phyloP scores from a whole-genome alignment of 2,113 vertebrate genomes.

The Myiagra hebetior region DNA sequence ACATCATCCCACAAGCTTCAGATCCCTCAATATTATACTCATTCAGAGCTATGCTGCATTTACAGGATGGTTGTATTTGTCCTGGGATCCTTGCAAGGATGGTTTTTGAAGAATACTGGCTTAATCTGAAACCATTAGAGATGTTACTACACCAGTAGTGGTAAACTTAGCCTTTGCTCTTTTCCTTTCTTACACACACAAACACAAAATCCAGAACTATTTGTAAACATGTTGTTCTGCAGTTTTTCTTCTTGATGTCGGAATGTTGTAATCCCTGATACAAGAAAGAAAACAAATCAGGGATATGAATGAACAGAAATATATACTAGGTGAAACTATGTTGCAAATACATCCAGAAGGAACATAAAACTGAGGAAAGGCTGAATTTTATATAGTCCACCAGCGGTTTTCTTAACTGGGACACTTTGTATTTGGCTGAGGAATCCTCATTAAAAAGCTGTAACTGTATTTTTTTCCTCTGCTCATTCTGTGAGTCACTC shows the following conservation, averaged over 20 bases:
- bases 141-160: background rate
- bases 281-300: rapidly evolving
- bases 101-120: background rate
- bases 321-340: background rate
- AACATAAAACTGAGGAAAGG: background rate
- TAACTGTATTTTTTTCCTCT: constrained; percentile 13
- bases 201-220: background rate
- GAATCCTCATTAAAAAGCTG: background rate
- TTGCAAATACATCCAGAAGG: background rate
- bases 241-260: background rate
- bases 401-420: background rate
- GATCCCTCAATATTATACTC: background rate
- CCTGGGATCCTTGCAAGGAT: background rate
- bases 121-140: background rate
- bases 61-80: background rate
- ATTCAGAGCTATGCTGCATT: background rate
- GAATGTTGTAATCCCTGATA: background rate
- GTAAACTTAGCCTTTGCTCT: background rate
- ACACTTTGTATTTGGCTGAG: background rate
- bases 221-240: background rate
- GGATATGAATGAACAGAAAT: background rate
- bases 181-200: background rate
- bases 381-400: background rate
- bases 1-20: background rate
- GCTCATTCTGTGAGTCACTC: constrained; percentile 12